Conservation (phyloP, 2,797 vertebrate species). For the Mormyrus hasselquistii region DNA sequence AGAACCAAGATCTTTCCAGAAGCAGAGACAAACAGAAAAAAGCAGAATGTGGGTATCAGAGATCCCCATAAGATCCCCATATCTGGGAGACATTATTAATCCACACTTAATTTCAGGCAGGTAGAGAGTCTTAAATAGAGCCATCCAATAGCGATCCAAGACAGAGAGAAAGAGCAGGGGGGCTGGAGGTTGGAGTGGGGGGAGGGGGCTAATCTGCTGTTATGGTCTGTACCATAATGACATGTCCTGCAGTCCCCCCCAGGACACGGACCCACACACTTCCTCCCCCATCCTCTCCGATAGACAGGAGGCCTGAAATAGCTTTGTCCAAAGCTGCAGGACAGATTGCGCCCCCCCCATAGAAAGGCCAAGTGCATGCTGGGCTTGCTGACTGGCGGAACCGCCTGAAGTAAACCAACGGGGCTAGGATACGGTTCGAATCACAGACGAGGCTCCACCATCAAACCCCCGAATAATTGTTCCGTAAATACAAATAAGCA, state of each 20-base stretch:
- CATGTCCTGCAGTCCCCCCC: constrained; percentile 52
- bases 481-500: neutral
- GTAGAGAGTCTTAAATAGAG: constrained; percentile 69
- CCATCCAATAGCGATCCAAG: constrained; percentile 52
- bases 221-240: constrained; percentile 50
- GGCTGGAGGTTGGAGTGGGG: constrained; percentile 12
- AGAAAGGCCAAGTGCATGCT: neutral
- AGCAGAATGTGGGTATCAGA: neutral
- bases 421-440: neutral
- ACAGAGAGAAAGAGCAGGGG: constrained; percentile 16
- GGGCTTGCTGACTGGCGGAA: neutral
- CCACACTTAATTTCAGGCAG: constrained; percentile 64
- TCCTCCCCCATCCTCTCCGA: neutral
- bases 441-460: neutral
- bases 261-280: neutral
- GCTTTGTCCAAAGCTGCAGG: neutral
- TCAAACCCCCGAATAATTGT: neutral
- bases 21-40: neutral
- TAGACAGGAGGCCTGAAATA: neutral
- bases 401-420: neutral
- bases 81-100: constrained; percentile 53
- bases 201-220: constrained; percentile 51
- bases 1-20: neutral
- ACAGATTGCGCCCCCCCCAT: neutral
- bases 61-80: neutral